A percentile compares a stretch with the other conserved stretches of the same genome.
phyloP scores from a whole-genome alignment of 2,888 invertebrate species.

The Heliconius aoede region DNA sequence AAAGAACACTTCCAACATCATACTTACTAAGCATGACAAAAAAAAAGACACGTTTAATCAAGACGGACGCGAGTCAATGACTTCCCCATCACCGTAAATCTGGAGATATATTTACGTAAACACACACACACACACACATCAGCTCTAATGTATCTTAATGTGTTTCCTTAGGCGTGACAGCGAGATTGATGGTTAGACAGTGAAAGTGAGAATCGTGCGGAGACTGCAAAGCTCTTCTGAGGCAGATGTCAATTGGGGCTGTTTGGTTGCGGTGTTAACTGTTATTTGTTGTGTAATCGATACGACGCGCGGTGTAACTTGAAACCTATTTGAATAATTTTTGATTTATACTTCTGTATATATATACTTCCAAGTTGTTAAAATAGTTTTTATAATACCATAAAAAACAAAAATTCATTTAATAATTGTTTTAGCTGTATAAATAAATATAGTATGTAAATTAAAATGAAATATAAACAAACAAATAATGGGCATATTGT shows the following conservation, averaged over 20 bases:
- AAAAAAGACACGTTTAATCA: conserved; percentile 37
- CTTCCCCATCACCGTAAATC: conserved; percentile 40
- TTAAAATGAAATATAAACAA: background rate
- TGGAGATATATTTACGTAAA: conserved; percentile 49
- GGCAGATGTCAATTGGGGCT: conserved; percentile 53
- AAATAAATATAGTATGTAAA: background rate
- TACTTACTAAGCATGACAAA: background rate
- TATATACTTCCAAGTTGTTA: background rate
- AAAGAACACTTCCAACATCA: background rate
- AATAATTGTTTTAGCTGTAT: background rate
- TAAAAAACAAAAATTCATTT: too few relatives aligned
- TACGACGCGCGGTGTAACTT: background rate
- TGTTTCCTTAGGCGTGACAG: conserved; percentile 65
- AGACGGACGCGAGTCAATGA: conserved; percentile 44
- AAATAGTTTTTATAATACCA: background rate
- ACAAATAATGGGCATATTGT: background rate
- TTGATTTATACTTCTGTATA: too few relatives aligned
- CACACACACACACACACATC: conserved; percentile 26
- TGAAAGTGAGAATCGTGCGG: conserved; percentile 70
- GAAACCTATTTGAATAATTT: too few relatives aligned
- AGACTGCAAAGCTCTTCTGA: conserved; percentile 59
- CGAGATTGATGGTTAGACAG: conserved; percentile 67
- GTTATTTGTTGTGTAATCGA: conserved; percentile 17
- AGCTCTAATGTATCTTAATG: conserved; percentile 54
- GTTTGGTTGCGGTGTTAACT: conserved; percentile 12